phyloP scores from a whole-genome alignment of 1,140 invertebrate species.

The Cydia splendana region DNA sequence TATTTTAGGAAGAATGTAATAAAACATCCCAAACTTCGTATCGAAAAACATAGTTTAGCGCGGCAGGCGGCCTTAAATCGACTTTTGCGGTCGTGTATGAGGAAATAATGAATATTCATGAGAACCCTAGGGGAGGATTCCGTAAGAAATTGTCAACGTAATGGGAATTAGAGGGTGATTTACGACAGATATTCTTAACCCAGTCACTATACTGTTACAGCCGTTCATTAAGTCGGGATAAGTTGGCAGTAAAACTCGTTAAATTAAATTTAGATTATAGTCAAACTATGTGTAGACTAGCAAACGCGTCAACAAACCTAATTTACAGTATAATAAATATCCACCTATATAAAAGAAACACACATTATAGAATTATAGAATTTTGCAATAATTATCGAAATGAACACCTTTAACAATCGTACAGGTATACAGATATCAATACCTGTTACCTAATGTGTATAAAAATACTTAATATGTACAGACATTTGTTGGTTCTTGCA shows the following conservation, averaged over 20 bases:
- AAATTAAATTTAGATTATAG: too few relatives aligned
- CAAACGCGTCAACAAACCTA: too few relatives aligned
- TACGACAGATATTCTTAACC: conserved; percentile 12
- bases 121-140: conserved; percentile 9
- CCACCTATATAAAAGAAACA: too few relatives aligned
- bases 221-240: neutral
- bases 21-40: neutral
- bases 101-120: conserved; percentile 29
- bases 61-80: neutral
- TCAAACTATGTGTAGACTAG: too few relatives aligned
- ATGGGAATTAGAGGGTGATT: conserved; percentile 23
- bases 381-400: too few relatives aligned
- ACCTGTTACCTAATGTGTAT: too few relatives aligned
- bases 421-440: too few relatives aligned
- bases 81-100: conserved; percentile 24
- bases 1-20: neutral
- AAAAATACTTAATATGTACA: too few relatives aligned
- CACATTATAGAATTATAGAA: too few relatives aligned
- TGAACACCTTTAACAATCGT: too few relatives aligned
- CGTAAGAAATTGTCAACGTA: conserved; percentile 31
- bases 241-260: neutral
- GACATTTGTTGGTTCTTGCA: too few relatives aligned
- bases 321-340: too few relatives aligned
- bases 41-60: conserved; percentile 2
- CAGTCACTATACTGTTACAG: neutral